A percentile compares a stretch with the other conserved stretches of the same genome.
phyloP scores from a whole-genome alignment of 2,113 vertebrate genomes.

The Coptodon rendalli region DNA sequence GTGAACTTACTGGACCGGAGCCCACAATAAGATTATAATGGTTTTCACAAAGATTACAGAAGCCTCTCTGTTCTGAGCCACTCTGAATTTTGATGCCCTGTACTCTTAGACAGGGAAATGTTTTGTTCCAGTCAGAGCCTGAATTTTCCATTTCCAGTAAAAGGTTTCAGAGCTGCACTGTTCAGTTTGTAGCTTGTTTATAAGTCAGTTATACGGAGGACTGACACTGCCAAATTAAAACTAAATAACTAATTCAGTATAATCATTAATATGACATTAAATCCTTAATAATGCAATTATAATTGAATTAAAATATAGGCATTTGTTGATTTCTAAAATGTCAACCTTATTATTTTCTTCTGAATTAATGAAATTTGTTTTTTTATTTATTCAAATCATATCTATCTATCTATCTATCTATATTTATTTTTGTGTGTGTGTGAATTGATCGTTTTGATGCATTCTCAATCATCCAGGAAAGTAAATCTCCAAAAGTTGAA shows the following conservation, averaged over 20 bases:
- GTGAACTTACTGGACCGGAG: background rate
- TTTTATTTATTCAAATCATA: background rate
- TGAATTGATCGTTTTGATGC: too few relatives aligned
- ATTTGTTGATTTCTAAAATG: background rate
- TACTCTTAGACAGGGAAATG: background rate
- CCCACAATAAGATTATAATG: background rate
- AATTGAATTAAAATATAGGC: accelerated
- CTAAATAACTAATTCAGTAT: accelerated
- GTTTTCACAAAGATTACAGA: background rate
- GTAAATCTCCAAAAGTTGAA: too few relatives aligned
- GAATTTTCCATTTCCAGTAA: background rate
- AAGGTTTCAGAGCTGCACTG: background rate
- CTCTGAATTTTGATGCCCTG: background rate
- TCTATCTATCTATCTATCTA: too few relatives aligned
- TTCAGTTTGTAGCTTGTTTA: background rate
- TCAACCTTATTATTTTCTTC: background rate
- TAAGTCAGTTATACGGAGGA: accelerated
- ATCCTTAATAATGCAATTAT: background rate
- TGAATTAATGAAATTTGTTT: background rate
- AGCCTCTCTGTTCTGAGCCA: background rate
- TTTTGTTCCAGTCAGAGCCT: background rate
- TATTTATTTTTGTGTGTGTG: too few relatives aligned
- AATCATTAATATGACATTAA: background rate
- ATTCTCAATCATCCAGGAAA: too few relatives aligned
- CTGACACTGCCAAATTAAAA: background rate